Percentiles rank a stretch among this genome's conserved stretches.
These are phyloP conservation scores for Perizoma flavofasciatum DNA, from an alignment of 2,888 invertebrate genomes.

Conservation along the genomic window DNA sequence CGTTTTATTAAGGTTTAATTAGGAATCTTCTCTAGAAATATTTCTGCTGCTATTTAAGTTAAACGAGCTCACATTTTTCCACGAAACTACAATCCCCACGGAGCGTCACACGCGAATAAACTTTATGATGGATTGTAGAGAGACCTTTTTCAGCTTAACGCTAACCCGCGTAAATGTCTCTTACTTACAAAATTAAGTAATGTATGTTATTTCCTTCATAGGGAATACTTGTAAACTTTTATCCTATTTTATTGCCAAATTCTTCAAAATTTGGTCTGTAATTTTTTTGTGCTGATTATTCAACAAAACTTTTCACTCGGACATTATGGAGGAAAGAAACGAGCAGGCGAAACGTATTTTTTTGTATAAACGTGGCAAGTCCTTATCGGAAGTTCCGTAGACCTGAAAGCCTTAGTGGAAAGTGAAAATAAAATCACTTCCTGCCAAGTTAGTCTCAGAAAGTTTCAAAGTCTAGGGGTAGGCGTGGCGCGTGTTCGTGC, in stretches of 20 bases:
- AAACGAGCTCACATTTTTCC: slow-evolving; percentile 30
- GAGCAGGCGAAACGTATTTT: neutral
- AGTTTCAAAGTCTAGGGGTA: slow-evolving; percentile 39
- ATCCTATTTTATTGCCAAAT: slow-evolving; percentile 9
- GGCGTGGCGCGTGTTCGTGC: slow-evolving; percentile 63
- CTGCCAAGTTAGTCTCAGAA: slow-evolving; percentile 14
- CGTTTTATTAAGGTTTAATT: slow-evolving; percentile 20
- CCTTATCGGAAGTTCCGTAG: slow-evolving; percentile 12
- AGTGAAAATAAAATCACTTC: slow-evolving; percentile 22
- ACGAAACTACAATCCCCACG: slow-evolving; percentile 31
- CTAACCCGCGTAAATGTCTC: slow-evolving; percentile 28
- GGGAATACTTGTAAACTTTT: slow-evolving; percentile 16
- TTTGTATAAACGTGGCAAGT: neutral
- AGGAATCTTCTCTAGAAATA: slow-evolving; percentile 10
- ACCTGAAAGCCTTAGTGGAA: slow-evolving; percentile 13
- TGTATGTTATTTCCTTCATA: slow-evolving; percentile 19
- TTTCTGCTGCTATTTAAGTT: slow-evolving; percentile 7
- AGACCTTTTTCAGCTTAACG: slow-evolving; percentile 35
- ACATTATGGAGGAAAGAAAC: neutral
- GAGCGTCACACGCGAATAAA: slow-evolving; percentile 38
- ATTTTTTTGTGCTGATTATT: slow-evolving; percentile 3
- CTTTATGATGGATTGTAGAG: slow-evolving; percentile 37
- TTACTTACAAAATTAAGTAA: slow-evolving; percentile 28
- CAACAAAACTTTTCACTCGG: neutral
- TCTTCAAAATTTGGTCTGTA: slow-evolving; percentile 1